Evolutionary conservation across 2,888 invertebrate species (phyloP).

Genomic region (Yponomeuta plumbellus): DNA sequence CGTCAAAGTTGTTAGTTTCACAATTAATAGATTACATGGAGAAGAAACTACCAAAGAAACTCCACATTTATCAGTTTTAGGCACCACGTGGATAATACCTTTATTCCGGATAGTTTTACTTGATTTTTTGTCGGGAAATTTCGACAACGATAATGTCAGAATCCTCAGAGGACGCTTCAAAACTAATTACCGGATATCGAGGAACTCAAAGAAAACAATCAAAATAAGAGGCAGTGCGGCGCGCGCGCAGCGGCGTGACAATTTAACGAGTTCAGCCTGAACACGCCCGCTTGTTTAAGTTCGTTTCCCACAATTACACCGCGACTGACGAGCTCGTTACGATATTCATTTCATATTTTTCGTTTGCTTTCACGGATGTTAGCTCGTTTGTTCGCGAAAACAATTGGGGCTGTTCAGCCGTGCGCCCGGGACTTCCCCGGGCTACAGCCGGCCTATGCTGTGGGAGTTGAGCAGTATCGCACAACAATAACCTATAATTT

Average conservation of each 20-base stretch:
- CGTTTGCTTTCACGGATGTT: not conserved
- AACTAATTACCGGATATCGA: not conserved
- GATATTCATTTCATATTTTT: constrained; percentile 5
- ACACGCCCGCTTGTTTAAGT: constrained; percentile 9
- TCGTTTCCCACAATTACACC: constrained; percentile 11
- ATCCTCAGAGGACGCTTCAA: not conserved
- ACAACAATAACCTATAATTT: constrained; percentile 18
- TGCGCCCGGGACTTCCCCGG: not conserved
- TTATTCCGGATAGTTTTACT: no score
- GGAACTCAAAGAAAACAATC: not conserved
- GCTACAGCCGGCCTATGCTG: not conserved
- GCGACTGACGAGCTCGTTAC: constrained; percentile 13
- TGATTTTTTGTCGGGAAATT: no score
- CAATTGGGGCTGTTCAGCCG: not conserved
- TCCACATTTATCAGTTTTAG: no score
- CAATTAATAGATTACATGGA: no score
- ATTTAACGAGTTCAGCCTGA: constrained; percentile 42
- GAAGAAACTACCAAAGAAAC: no score
- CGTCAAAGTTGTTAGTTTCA: no score
- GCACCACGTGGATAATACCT: no score
- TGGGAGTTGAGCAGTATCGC: not conserved
- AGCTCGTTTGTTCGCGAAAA: not conserved
- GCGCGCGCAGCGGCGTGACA: constrained; percentile 35
- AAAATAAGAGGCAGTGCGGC: not conserved
- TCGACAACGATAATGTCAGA: no score